phyloP scores from a whole-genome alignment of 2,888 invertebrate genomes.

The Osmoderma eremita region DNA sequence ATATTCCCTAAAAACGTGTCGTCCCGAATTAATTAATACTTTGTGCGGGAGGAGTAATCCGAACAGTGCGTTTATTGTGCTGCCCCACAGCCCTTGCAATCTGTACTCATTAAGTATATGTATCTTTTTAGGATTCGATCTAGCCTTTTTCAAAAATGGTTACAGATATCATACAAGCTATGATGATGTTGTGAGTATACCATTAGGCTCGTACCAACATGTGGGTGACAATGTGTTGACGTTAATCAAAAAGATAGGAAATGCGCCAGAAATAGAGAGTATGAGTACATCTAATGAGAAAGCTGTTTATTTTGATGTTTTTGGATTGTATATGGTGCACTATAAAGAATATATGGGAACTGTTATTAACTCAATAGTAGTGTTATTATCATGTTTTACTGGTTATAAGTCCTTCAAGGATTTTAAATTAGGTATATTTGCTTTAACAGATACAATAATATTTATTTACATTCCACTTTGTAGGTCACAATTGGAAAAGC shows the following conservation, averaged over 20 bases:
- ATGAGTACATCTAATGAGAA: constrained; percentile 45
- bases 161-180: constrained; percentile 74
- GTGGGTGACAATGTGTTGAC: constrained; percentile 71
- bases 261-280: constrained; percentile 56
- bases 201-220: constrained; percentile 72
- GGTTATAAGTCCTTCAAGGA: constrained; percentile 46
- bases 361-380: constrained; percentile 44
- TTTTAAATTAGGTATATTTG: constrained; percentile 49
- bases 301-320: constrained; percentile 55
- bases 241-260: constrained; percentile 60
- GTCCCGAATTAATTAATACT: too few species aligned
- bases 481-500: constrained; percentile 20
- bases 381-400: constrained; percentile 47
- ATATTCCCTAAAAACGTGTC: too few species aligned
- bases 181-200: constrained; percentile 68
- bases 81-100: too few species aligned
- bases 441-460: background rate
- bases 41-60: too few species aligned
- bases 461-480: background rate
- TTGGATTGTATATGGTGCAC: constrained; percentile 54
- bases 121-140: constrained; percentile 38
- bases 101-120: too few species aligned
- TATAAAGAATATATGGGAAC: constrained; percentile 48
- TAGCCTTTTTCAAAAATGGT: constrained; percentile 72
- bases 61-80: too few species aligned